These are phyloP conservation scores for Harpalus rubripes DNA, from an alignment of 2,888 invertebrate species.

Conservation along the genomic window DNA sequence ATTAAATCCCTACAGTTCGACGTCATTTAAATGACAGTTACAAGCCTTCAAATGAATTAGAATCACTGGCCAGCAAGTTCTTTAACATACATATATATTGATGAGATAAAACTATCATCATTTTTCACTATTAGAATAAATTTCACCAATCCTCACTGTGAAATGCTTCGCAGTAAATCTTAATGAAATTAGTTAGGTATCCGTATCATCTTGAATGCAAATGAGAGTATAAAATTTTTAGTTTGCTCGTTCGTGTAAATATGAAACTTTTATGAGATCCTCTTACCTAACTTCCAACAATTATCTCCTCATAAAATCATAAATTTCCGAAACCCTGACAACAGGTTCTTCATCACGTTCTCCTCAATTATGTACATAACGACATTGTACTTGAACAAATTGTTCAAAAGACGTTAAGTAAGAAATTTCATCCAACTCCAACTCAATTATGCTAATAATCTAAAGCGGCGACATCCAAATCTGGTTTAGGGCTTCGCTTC, in stretches of 20 bases:
- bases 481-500: conserved; percentile 30
- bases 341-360: conserved; percentile 30
- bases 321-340: conserved; percentile 26
- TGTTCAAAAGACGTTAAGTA: conserved; percentile 58
- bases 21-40: no score
- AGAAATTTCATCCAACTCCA: conserved; percentile 51
- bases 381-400: conserved; percentile 50
- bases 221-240: not conserved
- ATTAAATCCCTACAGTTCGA: no score
- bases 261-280: conserved; percentile 13
- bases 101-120: no score
- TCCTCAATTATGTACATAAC: conserved; percentile 53
- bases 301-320: conserved; percentile 10
- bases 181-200: not conserved
- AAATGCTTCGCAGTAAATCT: not conserved
- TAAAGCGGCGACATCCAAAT: conserved; percentile 52
- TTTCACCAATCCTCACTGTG: not conserved
- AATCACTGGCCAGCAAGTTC: no score
- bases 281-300: not conserved
- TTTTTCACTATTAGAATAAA: not conserved
- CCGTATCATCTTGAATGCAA: not conserved
- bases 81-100: no score
- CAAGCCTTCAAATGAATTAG: no score
- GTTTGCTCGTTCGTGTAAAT: not conserved
- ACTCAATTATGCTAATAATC: conserved; percentile 58